Conservation (phyloP, 2,113 vertebrate genomes). For the Piprites chloris region DNA sequence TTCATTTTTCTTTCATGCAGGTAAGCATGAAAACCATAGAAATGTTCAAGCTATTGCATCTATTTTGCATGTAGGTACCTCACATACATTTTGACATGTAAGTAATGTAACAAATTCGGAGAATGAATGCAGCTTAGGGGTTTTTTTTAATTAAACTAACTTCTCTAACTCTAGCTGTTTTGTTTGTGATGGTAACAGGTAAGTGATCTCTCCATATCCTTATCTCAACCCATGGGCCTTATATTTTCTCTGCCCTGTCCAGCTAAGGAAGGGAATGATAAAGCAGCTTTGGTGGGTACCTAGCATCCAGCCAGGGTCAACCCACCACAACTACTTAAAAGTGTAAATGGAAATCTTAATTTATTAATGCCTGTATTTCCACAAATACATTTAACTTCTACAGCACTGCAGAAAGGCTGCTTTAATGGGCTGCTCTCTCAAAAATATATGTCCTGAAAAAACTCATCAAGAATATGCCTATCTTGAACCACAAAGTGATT, state of each 20-base stretch:
- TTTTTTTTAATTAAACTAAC: background rate
- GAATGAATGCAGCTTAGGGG: fast-evolving
- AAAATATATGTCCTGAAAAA: background rate
- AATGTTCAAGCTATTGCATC: background rate
- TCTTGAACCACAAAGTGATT: background rate
- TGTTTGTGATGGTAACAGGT: fast-evolving
- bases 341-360: background rate
- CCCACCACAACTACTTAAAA: background rate
- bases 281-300: background rate
- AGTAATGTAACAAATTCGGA: background rate
- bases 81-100: background rate
- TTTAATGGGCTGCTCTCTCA: background rate
- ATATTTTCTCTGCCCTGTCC: background rate
- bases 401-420: background rate
- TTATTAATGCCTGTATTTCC: background rate
- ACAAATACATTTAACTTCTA: background rate
- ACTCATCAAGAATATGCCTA: background rate
- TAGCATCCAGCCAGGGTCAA: background rate
- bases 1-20: background rate
- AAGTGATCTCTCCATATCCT: background rate
- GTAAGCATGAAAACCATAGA: background rate
- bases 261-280: background rate
- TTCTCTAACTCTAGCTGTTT: background rate
- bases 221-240: background rate
- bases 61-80: background rate